phyloP scores from a whole-genome alignment of 2,113 vertebrate genomes.

The Odontesthes bonariensis region DNA sequence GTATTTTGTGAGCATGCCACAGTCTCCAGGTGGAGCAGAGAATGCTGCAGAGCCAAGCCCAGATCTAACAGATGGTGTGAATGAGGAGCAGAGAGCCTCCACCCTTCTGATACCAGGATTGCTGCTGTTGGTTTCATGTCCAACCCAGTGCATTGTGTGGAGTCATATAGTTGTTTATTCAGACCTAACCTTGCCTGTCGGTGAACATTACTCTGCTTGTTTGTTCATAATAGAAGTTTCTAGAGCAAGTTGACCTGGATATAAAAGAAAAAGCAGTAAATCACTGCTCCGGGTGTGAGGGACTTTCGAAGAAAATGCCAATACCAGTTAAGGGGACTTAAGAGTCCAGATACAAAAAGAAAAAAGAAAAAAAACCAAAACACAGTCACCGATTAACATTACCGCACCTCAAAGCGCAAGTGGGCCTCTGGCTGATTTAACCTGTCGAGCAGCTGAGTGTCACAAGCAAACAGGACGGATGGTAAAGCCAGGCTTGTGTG shows the following conservation, averaged over 20 bases:
- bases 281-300: not conserved
- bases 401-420: too few relatives aligned
- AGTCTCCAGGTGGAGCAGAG: conserved; percentile 37
- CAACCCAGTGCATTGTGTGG: conserved; percentile 15
- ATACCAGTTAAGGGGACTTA: too few relatives aligned
- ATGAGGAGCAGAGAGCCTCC: conserved; percentile 36
- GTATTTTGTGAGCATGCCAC: not conserved
- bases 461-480: too few relatives aligned
- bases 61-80: conserved; percentile 28
- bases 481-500: not conserved
- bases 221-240: not conserved
- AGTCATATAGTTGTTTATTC: not conserved
- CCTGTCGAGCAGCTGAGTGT: conserved; percentile 27
- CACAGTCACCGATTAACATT: too few relatives aligned
- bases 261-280: not conserved
- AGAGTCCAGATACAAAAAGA: too few relatives aligned
- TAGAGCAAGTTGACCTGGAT: not conserved
- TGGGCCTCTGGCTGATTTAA: conserved; percentile 17
- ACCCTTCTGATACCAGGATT: conserved; percentile 11
- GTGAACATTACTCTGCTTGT: conserved; percentile 7
- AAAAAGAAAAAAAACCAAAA: too few relatives aligned
- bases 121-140: conserved; percentile 10
- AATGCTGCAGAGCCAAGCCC: conserved; percentile 37
- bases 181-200: conserved; percentile 12
- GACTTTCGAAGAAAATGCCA: too few relatives aligned